Evolutionary conservation across 2,113 vertebrate genomes (phyloP).

Genomic region (chimpanzee (Pan troglodytes)): NHGRI_mPanTro3-v2.1_pri NC_072402.2:6285501-6286000

Average conservation of each 20-base stretch:
- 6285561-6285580: not conserved
- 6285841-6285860: not conserved
- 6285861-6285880: fast-evolving
- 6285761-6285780: no score
- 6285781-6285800: not conserved
- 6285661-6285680: not conserved
- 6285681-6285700: not conserved
- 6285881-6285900: not conserved
- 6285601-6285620: not conserved
- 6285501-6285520: fast-evolving
- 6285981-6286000: not conserved
- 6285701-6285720: no score
- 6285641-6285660: not conserved
- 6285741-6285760: not conserved
- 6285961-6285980: not conserved
- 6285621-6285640: not conserved
- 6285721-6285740: not conserved
- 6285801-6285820: not conserved
- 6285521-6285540: no score
- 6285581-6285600: no score
- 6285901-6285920: not conserved
- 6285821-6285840: fast-evolving
- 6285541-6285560: no score
- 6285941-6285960: not conserved
- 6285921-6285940: fast-evolving